phyloP scores from a whole-genome alignment of 2,797 vertebrate genomes.

The Xenopus petersii region DNA sequence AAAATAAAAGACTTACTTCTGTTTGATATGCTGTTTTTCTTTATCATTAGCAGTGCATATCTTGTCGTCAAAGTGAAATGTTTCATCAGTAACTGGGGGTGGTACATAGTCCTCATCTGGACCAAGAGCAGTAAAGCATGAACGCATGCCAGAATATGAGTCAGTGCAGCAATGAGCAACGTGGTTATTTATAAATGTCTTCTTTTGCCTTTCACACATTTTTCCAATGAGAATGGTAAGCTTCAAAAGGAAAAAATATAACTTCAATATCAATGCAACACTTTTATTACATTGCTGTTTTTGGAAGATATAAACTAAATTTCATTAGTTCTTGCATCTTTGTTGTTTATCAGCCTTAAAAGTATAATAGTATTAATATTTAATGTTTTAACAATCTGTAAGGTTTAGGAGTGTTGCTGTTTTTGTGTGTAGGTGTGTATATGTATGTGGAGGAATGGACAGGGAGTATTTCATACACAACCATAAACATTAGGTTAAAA shows the following conservation, averaged over 20 bases:
- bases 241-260: neutral
- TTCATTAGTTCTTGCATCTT: too few species aligned
- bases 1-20: neutral
- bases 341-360: too few species aligned
- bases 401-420: too few species aligned
- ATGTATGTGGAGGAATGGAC: too few species aligned
- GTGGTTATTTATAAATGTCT: constrained; percentile 22
- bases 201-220: constrained; percentile 53
- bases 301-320: too few species aligned
- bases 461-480: too few species aligned
- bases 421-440: too few species aligned
- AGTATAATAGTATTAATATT: too few species aligned
- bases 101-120: constrained; percentile 33
- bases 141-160: constrained; percentile 49
- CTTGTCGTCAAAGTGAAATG: constrained; percentile 44
- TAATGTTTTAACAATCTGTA: too few species aligned
- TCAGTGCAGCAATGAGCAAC: constrained; percentile 54
- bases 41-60: constrained; percentile 42
- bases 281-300: too few species aligned
- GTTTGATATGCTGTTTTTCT: neutral
- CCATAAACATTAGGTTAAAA: too few species aligned
- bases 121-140: constrained; percentile 50
- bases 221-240: constrained; percentile 50
- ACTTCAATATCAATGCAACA: neutral
- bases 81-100: constrained; percentile 30